Conservation (phyloP, 92 coral and sea anemone genomes). For the Palythoa grandis region DNA sequence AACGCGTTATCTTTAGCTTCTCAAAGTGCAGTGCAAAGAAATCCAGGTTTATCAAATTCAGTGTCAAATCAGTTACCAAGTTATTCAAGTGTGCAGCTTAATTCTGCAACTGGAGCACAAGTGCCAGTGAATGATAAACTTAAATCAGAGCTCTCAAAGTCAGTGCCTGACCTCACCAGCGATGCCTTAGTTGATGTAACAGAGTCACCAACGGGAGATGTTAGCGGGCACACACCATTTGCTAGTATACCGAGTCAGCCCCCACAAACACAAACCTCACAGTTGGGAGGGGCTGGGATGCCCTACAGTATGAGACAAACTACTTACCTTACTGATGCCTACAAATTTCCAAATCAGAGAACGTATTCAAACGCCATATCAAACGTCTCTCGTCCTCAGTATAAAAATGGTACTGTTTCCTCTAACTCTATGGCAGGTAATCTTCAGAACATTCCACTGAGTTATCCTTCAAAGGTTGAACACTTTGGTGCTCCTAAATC, state of each 20-base stretch:
- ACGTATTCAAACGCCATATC: conserved; percentile 1
- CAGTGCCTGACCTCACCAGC: conserved; percentile 61
- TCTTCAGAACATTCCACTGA: not conserved
- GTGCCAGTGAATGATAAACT: conserved; percentile 10
- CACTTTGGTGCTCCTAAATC: not conserved
- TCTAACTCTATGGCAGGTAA: not conserved
- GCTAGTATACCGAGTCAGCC: not conserved
- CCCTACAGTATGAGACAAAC: conserved; percentile 12
- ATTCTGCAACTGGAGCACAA: not conserved
- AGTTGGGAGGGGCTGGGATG: not conserved
- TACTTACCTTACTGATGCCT: not conserved
- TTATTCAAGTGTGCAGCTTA: not conserved
- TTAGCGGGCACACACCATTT: not conserved
- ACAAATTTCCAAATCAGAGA: not conserved
- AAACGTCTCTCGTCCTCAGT: not conserved
- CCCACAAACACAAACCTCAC: not conserved
- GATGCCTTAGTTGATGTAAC: conserved; percentile 73
- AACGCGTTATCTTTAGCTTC: not conserved
- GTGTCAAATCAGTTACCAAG: conserved; percentile 15
- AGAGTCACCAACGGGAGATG: not conserved
- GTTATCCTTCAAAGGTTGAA: not conserved
- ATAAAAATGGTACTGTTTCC: not conserved
- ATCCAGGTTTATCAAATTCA: not conserved
- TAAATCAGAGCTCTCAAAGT: conserved; percentile 57
- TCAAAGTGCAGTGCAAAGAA: not conserved